A percentile compares a stretch with the other conserved stretches of the same genome.
Evolutionary conservation across 2,113 vertebrate species (phyloP).

Genomic region (Zootoca vivipara): DNA sequence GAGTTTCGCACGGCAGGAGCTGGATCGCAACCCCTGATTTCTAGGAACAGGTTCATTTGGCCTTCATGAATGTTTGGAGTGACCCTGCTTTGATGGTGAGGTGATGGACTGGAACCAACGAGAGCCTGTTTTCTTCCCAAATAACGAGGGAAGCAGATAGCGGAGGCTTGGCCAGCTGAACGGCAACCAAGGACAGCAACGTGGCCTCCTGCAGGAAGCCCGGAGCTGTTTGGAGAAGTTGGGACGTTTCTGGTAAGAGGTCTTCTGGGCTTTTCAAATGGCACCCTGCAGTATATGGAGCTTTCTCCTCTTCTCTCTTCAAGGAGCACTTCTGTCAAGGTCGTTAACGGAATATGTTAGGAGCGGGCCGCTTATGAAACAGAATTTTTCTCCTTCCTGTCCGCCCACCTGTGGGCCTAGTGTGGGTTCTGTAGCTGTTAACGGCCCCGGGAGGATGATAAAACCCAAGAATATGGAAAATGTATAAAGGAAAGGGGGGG

Average conservation of each 20-base stretch:
- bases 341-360: slow-evolving; percentile 71
- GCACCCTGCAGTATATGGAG: slow-evolving; percentile 58
- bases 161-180: slow-evolving; percentile 36
- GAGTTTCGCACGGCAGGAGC: neutral
- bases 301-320: slow-evolving; percentile 34
- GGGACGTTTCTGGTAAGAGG: slow-evolving; percentile 43
- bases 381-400: slow-evolving; percentile 65
- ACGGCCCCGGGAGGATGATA: slow-evolving; percentile 61
- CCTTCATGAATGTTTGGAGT: slow-evolving; percentile 6
- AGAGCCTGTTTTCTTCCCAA: neutral
- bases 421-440: slow-evolving; percentile 69
- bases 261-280: slow-evolving; percentile 56
- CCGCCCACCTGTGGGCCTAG: slow-evolving; percentile 70
- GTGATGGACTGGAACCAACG: slow-evolving; percentile 9
- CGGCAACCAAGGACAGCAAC: slow-evolving; percentile 38
- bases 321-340: slow-evolving; percentile 64
- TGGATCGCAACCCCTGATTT: neutral
- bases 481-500: slow-evolving; percentile 67
- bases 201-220: slow-evolving; percentile 34
- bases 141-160: slow-evolving; percentile 41
- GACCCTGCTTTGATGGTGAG: neutral
- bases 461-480: slow-evolving; percentile 76
- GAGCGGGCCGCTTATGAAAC: slow-evolving; percentile 64
- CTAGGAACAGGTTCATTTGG: neutral
- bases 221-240: slow-evolving; percentile 62